Evolutionary conservation across 2,888 invertebrate genomes (phyloP).

Genomic region (Anthophora plumipes): DNA sequence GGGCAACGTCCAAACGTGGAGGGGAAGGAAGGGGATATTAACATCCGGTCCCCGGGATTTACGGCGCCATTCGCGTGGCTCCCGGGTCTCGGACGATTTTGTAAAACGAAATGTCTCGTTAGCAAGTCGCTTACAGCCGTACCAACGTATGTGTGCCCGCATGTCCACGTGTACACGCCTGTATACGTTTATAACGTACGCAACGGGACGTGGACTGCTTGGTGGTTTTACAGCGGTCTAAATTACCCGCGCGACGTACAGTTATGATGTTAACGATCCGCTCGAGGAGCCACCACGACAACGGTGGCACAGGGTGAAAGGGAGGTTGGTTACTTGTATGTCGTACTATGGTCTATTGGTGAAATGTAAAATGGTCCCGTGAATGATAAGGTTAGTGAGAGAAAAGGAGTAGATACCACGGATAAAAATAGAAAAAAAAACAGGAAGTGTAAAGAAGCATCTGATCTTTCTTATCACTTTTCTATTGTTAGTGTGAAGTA

Average conservation of each 20-base stretch:
- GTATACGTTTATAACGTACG: constrained; percentile 44
- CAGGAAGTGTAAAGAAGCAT: no score
- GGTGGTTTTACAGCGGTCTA: constrained; percentile 82
- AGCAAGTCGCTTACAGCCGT: constrained; percentile 76
- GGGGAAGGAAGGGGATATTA: constrained; percentile 72
- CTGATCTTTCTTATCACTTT: no score
- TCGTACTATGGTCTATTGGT: constrained; percentile 2
- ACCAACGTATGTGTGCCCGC: constrained; percentile 41
- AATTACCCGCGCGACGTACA: constrained; percentile 79
- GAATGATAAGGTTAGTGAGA: neutral
- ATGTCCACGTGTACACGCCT: constrained; percentile 6
- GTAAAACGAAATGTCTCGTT: constrained; percentile 83
- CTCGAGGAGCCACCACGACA: constrained; percentile 41
- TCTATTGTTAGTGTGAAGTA: no score
- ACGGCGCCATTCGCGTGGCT: constrained; percentile 77
- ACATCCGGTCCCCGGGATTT: constrained; percentile 82
- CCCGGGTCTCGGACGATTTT: constrained; percentile 79
- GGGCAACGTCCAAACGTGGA: constrained; percentile 4
- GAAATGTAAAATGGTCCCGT: constrained; percentile 20
- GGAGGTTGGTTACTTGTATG: neutral
- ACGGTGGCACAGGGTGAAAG: constrained; percentile 6
- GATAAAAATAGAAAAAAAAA: neutral
- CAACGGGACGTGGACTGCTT: constrained; percentile 65
- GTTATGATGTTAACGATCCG: constrained; percentile 82
- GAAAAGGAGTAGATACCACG: neutral